Conservation (phyloP, 2,888 invertebrate species). For the Aphidoletes aphidimyza region DNA sequence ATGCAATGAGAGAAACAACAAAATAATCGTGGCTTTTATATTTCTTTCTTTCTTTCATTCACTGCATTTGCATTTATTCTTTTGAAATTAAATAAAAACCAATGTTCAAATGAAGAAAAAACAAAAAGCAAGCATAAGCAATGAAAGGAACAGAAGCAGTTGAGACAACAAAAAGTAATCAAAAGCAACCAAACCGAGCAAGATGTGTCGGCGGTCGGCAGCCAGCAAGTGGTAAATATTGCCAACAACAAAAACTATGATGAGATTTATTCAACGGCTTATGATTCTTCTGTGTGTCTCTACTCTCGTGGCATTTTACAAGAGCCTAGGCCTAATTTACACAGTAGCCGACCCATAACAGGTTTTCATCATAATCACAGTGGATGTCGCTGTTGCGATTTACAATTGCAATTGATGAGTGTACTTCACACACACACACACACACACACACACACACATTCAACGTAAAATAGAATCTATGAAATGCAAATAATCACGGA, state of each 20-base stretch:
- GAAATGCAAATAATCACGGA: background rate
- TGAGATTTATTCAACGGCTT: background rate
- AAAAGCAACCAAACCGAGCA: background rate
- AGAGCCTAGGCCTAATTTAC: background rate
- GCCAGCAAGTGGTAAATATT: slow-evolving; percentile 5
- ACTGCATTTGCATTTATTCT: background rate
- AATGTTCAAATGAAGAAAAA: background rate
- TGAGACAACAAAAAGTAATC: background rate
- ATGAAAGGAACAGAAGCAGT: no score
- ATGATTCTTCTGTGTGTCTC: no score
- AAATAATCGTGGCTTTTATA: background rate
- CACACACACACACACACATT: background rate
- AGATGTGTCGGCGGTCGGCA: background rate
- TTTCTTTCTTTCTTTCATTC: background rate
- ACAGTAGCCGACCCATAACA: slow-evolving; percentile 7
- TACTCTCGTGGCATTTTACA: background rate
- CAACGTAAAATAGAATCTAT: background rate
- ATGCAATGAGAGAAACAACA: slow-evolving; percentile 15
- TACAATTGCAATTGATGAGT: background rate
- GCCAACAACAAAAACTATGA: background rate
- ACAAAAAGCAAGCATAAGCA: no score
- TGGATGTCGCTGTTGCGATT: background rate
- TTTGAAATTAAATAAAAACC: no score
- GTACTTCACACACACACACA: background rate
- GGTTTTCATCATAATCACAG: slow-evolving; percentile 26